These are phyloP conservation scores for Phalanger gymnotis DNA, from an alignment of 2,797 vertebrate species.

Conservation along the genomic window DNA sequence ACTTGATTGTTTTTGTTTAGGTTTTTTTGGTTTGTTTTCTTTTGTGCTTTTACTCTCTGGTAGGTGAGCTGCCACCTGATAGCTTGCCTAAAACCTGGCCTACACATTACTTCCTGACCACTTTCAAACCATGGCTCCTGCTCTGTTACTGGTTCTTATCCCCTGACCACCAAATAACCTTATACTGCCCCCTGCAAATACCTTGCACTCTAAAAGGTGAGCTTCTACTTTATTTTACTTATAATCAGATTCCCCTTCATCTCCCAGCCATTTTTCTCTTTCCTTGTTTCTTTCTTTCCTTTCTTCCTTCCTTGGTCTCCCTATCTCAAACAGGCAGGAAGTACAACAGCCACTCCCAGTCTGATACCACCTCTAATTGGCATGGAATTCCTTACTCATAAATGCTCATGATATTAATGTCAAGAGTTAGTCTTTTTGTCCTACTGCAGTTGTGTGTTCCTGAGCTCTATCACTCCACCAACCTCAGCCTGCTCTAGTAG, in stretches of 20 bases:
- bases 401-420: not conserved
- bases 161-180: not conserved
- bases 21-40: not conserved
- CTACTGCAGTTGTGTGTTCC: not conserved
- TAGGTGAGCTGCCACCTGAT: not conserved
- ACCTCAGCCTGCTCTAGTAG: not conserved
- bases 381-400: not conserved
- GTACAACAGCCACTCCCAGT: not conserved
- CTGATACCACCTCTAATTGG: not conserved
- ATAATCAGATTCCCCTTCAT: not conserved
- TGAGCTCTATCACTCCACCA: not conserved
- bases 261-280: not conserved
- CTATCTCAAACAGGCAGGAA: not conserved
- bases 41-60: not conserved
- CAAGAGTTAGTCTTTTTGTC: not conserved
- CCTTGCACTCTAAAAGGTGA: not conserved
- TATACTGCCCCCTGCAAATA: not conserved
- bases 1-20: not conserved
- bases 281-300: not conserved
- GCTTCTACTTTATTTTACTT: not conserved
- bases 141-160: not conserved
- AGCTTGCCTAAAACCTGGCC: not conserved
- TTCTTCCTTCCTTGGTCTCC: not conserved
- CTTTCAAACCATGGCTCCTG: not conserved
- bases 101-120: not conserved